Evolutionary conservation across 2,113 vertebrate genomes (phyloP).

Genomic region (Microcebus murinus): DNA sequence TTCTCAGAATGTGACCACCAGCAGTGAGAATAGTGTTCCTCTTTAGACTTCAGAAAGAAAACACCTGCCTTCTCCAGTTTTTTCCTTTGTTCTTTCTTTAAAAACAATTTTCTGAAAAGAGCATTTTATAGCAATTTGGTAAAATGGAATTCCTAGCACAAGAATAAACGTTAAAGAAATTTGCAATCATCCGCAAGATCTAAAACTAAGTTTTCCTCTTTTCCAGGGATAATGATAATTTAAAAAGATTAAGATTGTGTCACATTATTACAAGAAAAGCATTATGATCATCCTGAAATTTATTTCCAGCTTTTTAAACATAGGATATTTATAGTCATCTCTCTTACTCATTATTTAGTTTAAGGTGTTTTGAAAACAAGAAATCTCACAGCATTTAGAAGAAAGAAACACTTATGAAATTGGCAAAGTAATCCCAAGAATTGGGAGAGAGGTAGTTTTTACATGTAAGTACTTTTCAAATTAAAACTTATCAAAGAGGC

Average conservation of each 20-base stretch:
- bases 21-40: neutral
- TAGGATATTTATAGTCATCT: neutral
- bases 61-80: neutral
- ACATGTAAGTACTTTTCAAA: neutral
- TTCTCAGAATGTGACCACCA: neutral
- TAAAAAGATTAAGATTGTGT: neutral
- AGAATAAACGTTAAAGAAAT: neutral
- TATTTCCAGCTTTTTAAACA: neutral
- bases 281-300: neutral
- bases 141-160: neutral
- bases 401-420: neutral
- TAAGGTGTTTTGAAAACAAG: conserved; percentile 4
- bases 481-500: neutral
- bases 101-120: neutral
- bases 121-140: neutral
- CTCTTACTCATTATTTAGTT: neutral
- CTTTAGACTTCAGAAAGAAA: neutral
- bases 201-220: neutral
- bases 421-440: neutral
- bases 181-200: neutral
- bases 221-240: neutral
- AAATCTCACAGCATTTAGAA: neutral
- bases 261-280: neutral
- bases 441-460: neutral
- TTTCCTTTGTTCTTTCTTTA: conserved; percentile 1